phyloP scores from a whole-genome alignment of 2,797 vertebrate species.

The Steatocranus sp. region DNA sequence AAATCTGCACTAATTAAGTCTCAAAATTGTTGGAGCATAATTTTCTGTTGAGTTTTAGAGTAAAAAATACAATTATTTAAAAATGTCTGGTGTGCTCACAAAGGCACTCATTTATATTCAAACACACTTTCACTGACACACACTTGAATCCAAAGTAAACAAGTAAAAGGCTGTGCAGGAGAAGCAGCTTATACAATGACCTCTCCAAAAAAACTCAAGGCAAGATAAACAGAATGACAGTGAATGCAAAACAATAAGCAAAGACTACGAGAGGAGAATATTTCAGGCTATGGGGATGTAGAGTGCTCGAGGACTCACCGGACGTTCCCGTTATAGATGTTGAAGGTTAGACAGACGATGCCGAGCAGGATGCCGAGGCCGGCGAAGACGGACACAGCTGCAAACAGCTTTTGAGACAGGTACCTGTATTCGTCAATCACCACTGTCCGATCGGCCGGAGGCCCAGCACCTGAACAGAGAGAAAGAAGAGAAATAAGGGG shows the following conservation, averaged over 20 bases:
- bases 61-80: neutral
- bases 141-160: neutral
- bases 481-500: neutral
- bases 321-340: constrained; percentile 95
- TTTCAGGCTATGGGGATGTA: neutral
- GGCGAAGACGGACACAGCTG: constrained; percentile 90
- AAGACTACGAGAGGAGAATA: neutral
- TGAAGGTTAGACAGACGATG: constrained; percentile 91
- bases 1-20: neutral
- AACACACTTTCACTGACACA: neutral
- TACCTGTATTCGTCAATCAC: constrained; percentile 88
- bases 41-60: neutral
- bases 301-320: constrained; percentile 69
- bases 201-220: neutral
- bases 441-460: constrained; percentile 89
- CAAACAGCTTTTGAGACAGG: constrained; percentile 93
- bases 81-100: neutral
- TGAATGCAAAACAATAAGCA: neutral
- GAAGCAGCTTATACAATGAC: neutral
- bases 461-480: constrained; percentile 73
- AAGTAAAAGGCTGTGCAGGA: neutral
- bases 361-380: constrained; percentile 91
- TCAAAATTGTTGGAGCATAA: neutral
- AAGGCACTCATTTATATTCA: neutral
- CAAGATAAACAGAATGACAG: neutral